A percentile compares a stretch with the other conserved stretches of the same genome.
These are phyloP conservation scores for Itoplectis maculator DNA, from an alignment of 2,888 invertebrate genomes.

Conservation along the genomic window DNA sequence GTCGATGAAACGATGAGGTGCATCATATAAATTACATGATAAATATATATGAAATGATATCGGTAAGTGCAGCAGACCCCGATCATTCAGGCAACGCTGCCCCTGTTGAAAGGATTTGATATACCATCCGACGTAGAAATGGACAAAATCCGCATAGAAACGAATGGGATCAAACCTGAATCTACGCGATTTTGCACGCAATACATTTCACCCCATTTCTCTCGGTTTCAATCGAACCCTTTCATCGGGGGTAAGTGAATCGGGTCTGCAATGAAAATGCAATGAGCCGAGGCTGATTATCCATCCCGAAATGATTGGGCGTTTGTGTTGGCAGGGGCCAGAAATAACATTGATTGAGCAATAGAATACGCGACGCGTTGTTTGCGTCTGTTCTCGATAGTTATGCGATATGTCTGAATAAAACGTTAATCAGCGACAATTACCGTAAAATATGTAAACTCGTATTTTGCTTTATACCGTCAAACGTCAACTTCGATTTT, in stretches of 20 bases:
- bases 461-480: neutral
- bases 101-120: neutral
- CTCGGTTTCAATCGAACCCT: neutral
- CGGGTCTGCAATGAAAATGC: neutral
- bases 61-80: neutral
- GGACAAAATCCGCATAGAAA: neutral
- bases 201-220: neutral
- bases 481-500: neutral
- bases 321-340: neutral
- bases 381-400: slow-evolving; percentile 16
- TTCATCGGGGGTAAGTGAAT: neutral
- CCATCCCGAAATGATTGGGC: neutral
- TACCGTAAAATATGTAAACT: neutral
- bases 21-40: neutral
- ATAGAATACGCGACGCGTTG: neutral
- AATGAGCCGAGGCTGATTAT: neutral
- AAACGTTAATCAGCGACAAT: neutral
- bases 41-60: slow-evolving; percentile 14
- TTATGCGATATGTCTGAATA: neutral
- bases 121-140: neutral
- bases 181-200: too few relatives aligned
- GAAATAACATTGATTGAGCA: neutral
- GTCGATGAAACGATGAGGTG: slow-evolving; percentile 8
- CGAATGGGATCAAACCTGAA: too few relatives aligned
- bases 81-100: neutral